Percentiles rank a stretch among this genome's conserved stretches.
These are phyloP conservation scores for Microcebus tavaratra DNA, from an alignment of 2,113 vertebrate genomes.

Conservation along the genomic window DNA sequence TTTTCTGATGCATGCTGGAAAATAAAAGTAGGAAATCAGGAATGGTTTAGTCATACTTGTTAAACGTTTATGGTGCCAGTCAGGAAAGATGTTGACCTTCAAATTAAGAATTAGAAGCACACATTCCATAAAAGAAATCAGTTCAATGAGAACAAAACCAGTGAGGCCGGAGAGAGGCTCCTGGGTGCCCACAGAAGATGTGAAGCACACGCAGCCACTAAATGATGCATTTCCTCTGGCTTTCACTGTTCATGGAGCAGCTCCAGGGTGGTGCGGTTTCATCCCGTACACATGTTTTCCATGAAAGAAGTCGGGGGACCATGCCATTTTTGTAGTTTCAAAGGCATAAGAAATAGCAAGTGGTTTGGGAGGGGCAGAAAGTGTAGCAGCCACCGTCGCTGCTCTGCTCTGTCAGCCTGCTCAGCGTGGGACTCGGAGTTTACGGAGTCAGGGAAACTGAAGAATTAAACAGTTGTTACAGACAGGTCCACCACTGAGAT, in stretches of 20 bases:
- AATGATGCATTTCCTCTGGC: neutral
- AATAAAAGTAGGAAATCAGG: conserved; percentile 78
- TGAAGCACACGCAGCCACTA: neutral
- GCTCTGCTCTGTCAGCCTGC: neutral
- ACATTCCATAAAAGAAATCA: conserved; percentile 18
- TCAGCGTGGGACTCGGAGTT: neutral
- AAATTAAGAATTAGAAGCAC: conserved; percentile 77
- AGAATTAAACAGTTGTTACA: neutral
- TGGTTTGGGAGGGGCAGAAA: neutral
- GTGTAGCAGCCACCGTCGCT: neutral
- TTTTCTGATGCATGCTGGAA: conserved; percentile 75
- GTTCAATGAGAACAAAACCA: conserved; percentile 31
- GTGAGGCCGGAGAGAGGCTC: neutral
- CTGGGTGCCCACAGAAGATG: neutral
- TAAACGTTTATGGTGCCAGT: conserved; percentile 78
- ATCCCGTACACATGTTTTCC: neutral
- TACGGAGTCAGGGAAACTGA: neutral
- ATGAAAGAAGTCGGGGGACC: neutral
- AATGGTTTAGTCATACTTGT: conserved; percentile 83
- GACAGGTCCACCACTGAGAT: neutral
- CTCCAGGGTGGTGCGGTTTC: neutral
- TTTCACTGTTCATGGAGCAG: neutral
- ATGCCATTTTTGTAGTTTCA: neutral
- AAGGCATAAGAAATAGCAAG: conserved; percentile 35
- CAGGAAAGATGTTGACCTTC: conserved; percentile 77